These are phyloP conservation scores for Strigamia maritima DNA, from an alignment of 2,888 invertebrate species.

Conservation along the genomic window DNA sequence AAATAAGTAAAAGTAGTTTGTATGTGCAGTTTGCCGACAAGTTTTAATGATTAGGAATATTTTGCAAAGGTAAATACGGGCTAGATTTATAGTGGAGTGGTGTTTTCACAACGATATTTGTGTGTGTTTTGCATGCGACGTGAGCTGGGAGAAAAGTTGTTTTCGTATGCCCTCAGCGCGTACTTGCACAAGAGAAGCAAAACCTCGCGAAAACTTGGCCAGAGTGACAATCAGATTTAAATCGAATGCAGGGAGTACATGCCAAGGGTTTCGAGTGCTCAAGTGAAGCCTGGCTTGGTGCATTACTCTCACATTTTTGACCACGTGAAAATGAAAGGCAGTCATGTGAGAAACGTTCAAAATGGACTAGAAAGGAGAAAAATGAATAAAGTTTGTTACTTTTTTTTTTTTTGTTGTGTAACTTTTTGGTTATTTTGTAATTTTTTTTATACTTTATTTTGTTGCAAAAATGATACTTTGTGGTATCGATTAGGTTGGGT, in stretches of 20 bases:
- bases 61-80: neutral
- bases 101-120: constrained; percentile 24
- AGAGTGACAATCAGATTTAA: constrained; percentile 21
- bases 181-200: constrained; percentile 6
- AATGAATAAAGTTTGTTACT: neutral
- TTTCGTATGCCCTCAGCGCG: constrained; percentile 16
- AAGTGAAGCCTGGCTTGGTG: neutral
- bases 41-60: constrained; percentile 18
- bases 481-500: neutral
- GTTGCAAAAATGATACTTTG: neutral
- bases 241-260: constrained; percentile 16
- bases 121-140: constrained; percentile 19
- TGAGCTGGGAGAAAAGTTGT: neutral
- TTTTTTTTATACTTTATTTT: neutral
- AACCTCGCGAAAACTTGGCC: constrained; percentile 11
- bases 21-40: neutral
- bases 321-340: neutral
- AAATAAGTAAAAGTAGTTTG: neutral
- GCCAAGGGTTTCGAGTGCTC: constrained; percentile 11
- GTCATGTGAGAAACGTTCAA: neutral
- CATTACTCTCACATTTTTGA: constrained; percentile 28
- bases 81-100: neutral
- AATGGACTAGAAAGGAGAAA: neutral
- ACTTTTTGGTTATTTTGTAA: neutral
- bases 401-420: neutral